Evolutionary conservation across 1,140 invertebrate genomes (phyloP).

Genomic region (Polypedilum pembai): DNA sequence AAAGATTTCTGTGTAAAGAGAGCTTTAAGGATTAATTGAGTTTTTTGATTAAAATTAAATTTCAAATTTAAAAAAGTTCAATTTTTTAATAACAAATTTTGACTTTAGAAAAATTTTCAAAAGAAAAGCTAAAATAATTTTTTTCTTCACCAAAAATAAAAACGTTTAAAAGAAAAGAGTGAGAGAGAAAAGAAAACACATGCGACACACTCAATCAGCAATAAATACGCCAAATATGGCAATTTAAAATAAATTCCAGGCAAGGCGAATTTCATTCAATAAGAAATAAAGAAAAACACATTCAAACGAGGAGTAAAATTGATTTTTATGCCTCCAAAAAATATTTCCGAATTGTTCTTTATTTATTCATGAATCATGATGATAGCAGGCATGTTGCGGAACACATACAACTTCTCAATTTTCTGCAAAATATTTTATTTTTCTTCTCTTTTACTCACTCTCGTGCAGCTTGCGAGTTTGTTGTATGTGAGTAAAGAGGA

Average conservation of each 20-base stretch:
- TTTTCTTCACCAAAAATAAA: too few relatives aligned
- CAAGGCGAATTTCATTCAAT: neutral
- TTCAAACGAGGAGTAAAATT: conserved; percentile 5
- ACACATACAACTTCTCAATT: neutral
- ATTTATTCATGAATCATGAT: conserved; percentile 19
- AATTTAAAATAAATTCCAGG: neutral
- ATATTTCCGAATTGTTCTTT: neutral
- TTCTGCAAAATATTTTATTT: too few relatives aligned
- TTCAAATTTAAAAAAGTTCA: neutral
- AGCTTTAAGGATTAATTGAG: too few relatives aligned
- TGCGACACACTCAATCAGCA: conserved; percentile 6
- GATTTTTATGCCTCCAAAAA: conserved; percentile 7
- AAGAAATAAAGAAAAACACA: neutral
- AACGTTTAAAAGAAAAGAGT: neutral
- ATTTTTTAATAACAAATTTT: neutral
- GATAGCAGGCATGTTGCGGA: neutral
- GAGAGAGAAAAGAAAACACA: neutral
- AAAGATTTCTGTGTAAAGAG: too few relatives aligned
- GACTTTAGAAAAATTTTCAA: too few relatives aligned
- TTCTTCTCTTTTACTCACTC: too few relatives aligned
- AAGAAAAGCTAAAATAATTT: too few relatives aligned
- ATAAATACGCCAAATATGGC: neutral
- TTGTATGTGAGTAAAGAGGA: neutral
- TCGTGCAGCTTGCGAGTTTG: too few relatives aligned
- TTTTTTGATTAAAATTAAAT: too few relatives aligned